Evolutionary conservation across 2,113 vertebrate species (phyloP), one percentile per base, ranked within the genome.

Genomic region (Scatophagus argus): DNA sequence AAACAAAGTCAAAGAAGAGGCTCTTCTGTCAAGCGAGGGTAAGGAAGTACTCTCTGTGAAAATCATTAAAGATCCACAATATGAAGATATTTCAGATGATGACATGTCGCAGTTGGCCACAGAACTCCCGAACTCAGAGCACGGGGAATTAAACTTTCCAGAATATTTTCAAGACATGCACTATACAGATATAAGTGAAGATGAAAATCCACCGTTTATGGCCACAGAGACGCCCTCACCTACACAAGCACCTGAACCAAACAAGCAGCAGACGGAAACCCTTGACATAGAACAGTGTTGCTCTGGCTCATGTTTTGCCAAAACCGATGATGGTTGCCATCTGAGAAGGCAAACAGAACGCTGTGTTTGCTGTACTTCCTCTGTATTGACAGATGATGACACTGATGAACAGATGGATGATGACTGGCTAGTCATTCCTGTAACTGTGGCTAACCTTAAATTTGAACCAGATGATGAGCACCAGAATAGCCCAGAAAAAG

Each of bases 21-120:
- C 2, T 5, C 3, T 1, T 49, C 27, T 3, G 1, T 16, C 11
- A 38, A 46, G 9, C 3, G 3, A 23, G 21, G 11, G 0, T 19
- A 5, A n/a, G 7, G 19, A 19, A 4, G 8, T 5, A 11, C 1
- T 3, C 3, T 5, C 0, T 17, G 12, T 19, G 3, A 56, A 1
- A 0, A 1, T 3, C 31, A 1, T 60, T 17, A 70, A 69, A 39
- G 9, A 38, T 44, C 39, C 34, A 4, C 6, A 11, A 9, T 86
- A 80, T 61, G 87, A 90, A 17, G 72, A 89, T 31, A 38, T 84
- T 64, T 81, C 87, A 23, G 80, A 85, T 23, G 13, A 52, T 17
- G 82, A 54, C 27, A 3, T 4, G 1, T 4, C 52, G 2, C n/a
- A 58, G 3, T 5, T 8, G 7, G 25, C 21, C 16, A n/a, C 12